phyloP scores from a whole-genome alignment of 2,888 invertebrate species.

The Chydorus sphaericus region DNA sequence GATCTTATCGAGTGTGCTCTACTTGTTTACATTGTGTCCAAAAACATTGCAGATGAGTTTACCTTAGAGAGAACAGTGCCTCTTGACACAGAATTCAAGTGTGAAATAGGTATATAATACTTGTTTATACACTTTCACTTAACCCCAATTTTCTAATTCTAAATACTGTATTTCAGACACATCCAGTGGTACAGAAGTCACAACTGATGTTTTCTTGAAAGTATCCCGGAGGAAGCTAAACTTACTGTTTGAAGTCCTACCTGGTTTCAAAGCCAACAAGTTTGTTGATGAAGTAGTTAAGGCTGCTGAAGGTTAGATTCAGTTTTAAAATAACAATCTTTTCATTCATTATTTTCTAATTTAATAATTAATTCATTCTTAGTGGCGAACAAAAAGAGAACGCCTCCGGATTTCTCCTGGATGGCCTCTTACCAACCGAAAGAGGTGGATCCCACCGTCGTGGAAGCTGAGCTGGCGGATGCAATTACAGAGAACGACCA shows the following conservation, averaged over 20 bases:
- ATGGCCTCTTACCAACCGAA: not conserved
- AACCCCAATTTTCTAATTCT: not conserved
- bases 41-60: constrained; percentile 40
- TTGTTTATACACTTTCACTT: too few species aligned
- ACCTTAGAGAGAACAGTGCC: constrained; percentile 66
- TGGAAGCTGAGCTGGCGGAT: not conserved
- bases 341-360: not conserved
- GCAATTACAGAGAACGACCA: not conserved
- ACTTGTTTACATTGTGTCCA: constrained; percentile 42
- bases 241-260: constrained; percentile 39
- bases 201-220: constrained; percentile 38
- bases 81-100: constrained; percentile 61
- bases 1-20: constrained; percentile 40
- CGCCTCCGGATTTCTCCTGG: constrained; percentile 1
- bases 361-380: not conserved
- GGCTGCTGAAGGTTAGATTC: constrained; percentile 48
- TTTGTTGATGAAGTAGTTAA: constrained; percentile 58
- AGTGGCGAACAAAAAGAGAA: constrained; percentile 1
- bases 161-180: constrained; percentile 32
- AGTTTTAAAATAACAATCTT: constrained; percentile 6
- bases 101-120: constrained; percentile 44
- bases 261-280: constrained; percentile 45
- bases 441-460: not conserved
- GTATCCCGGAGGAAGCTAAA: constrained; percentile 36
- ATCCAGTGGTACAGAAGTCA: constrained; percentile 34